These are phyloP conservation scores for Xenus cinereus DNA, from an alignment of 2,113 vertebrate species.

Conservation along the genomic window DNA sequence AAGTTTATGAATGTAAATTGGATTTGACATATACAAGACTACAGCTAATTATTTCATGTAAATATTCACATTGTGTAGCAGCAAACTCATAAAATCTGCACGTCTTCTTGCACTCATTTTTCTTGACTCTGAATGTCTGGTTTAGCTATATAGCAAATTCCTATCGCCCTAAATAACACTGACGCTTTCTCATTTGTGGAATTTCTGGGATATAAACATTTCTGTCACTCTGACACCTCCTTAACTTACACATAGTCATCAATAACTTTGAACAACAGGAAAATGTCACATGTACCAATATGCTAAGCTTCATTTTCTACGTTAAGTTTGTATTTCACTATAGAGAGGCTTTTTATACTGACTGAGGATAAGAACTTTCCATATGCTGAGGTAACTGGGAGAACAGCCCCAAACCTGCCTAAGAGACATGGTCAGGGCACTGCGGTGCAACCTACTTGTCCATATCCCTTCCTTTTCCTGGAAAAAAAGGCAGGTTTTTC, in stretches of 20 bases:
- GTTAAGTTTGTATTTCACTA: not conserved
- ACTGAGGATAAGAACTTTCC: not conserved
- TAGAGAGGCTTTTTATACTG: not conserved
- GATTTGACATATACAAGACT: slow-evolving; percentile 70
- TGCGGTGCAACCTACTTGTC: not conserved
- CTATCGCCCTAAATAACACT: not conserved
- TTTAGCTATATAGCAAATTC: not conserved
- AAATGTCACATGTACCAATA: not conserved
- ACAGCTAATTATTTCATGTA: slow-evolving; percentile 65
- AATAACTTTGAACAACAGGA: not conserved
- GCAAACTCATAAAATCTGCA: slow-evolving; percentile 54
- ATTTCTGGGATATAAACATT: not conserved
- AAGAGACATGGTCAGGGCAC: not conserved
- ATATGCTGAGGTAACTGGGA: not conserved
- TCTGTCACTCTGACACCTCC: not conserved
- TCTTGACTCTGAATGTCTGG: not conserved
- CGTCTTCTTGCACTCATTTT: slow-evolving; percentile 8
- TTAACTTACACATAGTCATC: not conserved
- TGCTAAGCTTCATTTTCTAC: not conserved
- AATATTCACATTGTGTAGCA: slow-evolving; percentile 57
- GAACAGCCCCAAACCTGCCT: not conserved
- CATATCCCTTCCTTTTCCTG: not conserved
- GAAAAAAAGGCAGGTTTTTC: not conserved
- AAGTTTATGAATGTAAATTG: slow-evolving; percentile 70
- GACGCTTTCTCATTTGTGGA: not conserved